These are phyloP conservation scores for Ariolimax columbianus DNA, from an alignment of 2,888 invertebrate species.

Conservation along the genomic window DNA sequence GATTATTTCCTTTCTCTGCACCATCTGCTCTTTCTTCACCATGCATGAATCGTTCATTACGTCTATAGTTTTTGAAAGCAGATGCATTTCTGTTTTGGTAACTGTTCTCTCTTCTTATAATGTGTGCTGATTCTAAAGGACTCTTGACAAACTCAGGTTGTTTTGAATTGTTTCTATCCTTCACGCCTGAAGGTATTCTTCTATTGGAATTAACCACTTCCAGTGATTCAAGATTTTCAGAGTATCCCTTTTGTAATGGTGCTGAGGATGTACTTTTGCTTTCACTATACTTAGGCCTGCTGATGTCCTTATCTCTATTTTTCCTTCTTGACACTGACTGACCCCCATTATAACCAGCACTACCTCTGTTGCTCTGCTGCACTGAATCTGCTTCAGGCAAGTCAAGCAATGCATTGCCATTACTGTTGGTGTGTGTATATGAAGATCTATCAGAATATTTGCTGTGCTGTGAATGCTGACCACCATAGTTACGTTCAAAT, in stretches of 20 bases:
- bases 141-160: background rate
- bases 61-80: background rate
- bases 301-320: background rate
- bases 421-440: background rate
- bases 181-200: background rate
- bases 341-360: background rate
- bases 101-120: background rate
- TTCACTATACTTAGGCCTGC: background rate
- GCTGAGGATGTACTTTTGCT: background rate
- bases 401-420: slow-evolving; percentile 31
- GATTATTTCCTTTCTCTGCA: background rate
- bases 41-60: background rate
- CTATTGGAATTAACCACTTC: slow-evolving; percentile 12
- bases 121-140: background rate
- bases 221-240: background rate
- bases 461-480: background rate
- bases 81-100: background rate
- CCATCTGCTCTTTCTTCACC: background rate
- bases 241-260: background rate
- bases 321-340: background rate
- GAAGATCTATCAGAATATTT: background rate
- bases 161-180: background rate
- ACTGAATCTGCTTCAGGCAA: background rate
- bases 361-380: background rate
- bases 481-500: background rate